Base-by-base conservation (phyloP, 2,797 vertebrate species). In the Yasuhikotakia modesta region DNA sequence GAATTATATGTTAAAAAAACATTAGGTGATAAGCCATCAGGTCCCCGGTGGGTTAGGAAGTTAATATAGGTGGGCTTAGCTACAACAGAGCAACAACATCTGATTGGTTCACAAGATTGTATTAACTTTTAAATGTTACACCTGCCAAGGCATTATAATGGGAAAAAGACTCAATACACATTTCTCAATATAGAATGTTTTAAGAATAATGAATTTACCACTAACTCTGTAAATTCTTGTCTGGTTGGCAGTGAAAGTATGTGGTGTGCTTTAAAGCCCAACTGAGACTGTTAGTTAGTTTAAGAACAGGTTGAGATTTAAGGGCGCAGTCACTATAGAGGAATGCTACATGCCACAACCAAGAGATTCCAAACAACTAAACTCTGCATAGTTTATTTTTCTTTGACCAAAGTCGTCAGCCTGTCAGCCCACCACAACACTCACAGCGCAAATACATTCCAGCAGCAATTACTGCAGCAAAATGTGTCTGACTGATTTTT, bases 201-300 rank as follows among this genome's bases (percentile, higher is more conserved):
- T 5, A 77, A 57, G 70, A 85, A 78, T 83, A 75, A 81, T 70
- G 60, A 81, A 67, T 78, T 17, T 43, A 81, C 84, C 81, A n/a
- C 77, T 81, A 32, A 24, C 58, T 57, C 68, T 72, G 69, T 55
- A 79, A 74, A 81, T 67, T 71, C 76, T 22, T 70, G 32, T 80
- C 70, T 78, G 68, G 64, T 55, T 78, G 71, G 79, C 81, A 70
- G 45, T 43, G 24, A 24, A 19, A 78, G 80, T 79, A 83, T 83
- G 84, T 65, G 76, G 81, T 66, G 24, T 17, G 43, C 55, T 77
- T 48, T 81, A 83, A 83, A 81, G 66, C 16, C 21, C 52, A 22
- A 79, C 21, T 12, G 53, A 67, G 81, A 27, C 81, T 79, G 73
- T 85, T 85, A 53, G 81, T 85, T 85, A 83, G 81, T 82, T 83